Evolutionary conservation across 2,797 vertebrate genomes (phyloP).

Genomic region (Eutrigla gurnardus): DNA sequence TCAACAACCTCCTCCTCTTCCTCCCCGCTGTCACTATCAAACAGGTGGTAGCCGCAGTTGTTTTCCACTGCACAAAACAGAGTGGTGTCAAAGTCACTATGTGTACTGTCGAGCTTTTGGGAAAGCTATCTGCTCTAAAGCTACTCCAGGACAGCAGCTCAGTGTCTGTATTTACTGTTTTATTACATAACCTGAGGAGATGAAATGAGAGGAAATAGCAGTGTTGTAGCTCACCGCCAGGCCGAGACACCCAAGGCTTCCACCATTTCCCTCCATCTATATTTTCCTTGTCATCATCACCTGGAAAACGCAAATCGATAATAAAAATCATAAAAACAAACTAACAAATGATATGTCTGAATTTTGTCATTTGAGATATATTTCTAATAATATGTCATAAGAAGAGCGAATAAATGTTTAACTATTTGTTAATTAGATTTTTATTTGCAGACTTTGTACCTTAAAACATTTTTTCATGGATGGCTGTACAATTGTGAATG

Average conservation of each 20-base stretch:
- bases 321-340: not conserved
- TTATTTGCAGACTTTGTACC: not conserved
- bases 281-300: slow-evolving; percentile 67
- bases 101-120: not conserved
- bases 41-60: slow-evolving; percentile 80
- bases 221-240: slow-evolving; percentile 68
- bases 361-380: not conserved
- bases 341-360: not conserved
- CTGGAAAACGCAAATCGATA: slow-evolving; percentile 55
- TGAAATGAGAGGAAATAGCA: not conserved
- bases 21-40: slow-evolving; percentile 84
- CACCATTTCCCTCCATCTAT: slow-evolving; percentile 73
- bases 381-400: no score
- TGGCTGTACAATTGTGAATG: not conserved
- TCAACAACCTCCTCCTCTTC: slow-evolving; percentile 77
- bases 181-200: not conserved
- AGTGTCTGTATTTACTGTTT: not conserved
- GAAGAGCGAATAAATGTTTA: no score
- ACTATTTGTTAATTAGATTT: not conserved
- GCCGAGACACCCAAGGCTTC: slow-evolving; percentile 81
- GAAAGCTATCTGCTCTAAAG: not conserved
- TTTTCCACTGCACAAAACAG: slow-evolving; percentile 72
- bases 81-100: slow-evolving; percentile 19
- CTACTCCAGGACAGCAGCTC: not conserved
- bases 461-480: not conserved